A percentile compares a stretch with the other conserved stretches of the same genome.
Conservation (phyloP, 2,888 invertebrate genomes). For the Leptinotarsa peninsularis region DNA sequence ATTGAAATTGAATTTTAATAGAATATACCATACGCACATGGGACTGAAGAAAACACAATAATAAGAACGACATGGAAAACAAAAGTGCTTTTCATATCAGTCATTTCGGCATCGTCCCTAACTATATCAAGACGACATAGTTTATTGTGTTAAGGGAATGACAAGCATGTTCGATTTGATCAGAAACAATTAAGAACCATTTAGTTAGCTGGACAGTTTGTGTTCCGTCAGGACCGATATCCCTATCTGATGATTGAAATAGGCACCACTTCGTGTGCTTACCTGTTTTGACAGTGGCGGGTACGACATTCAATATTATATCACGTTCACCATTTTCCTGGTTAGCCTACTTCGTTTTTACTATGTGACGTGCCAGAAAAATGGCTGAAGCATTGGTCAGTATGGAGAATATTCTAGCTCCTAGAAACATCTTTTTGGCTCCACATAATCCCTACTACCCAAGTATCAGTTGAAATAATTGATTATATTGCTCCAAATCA, state of each 20-base stretch:
- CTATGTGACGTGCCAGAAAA: too few relatives aligned
- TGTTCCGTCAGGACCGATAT: constrained; percentile 35
- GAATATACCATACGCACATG: too few relatives aligned
- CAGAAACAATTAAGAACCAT: constrained; percentile 47
- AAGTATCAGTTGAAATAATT: too few relatives aligned
- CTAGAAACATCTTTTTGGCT: too few relatives aligned
- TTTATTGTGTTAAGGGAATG: constrained; percentile 32
- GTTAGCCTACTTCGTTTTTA: background rate
- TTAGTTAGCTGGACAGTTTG: constrained; percentile 44
- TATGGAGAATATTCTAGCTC: too few relatives aligned
- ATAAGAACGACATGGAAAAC: too few relatives aligned
- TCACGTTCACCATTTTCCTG: background rate
- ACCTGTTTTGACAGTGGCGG: constrained; percentile 14
- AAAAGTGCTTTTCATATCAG: background rate
- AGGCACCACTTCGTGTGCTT: constrained; percentile 33
- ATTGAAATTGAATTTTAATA: too few relatives aligned
- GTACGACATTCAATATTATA: background rate
- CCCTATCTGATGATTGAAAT: constrained; percentile 36
- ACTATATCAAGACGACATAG: constrained; percentile 7
- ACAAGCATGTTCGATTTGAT: constrained; percentile 42
- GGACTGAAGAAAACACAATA: too few relatives aligned
- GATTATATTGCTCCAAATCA: too few relatives aligned
- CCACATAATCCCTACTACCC: too few relatives aligned
- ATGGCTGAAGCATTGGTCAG: too few relatives aligned
- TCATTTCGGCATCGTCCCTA: background rate